phyloP scores from a whole-genome alignment of 2,113 vertebrate genomes.

The Jaculus jaculus region DNA sequence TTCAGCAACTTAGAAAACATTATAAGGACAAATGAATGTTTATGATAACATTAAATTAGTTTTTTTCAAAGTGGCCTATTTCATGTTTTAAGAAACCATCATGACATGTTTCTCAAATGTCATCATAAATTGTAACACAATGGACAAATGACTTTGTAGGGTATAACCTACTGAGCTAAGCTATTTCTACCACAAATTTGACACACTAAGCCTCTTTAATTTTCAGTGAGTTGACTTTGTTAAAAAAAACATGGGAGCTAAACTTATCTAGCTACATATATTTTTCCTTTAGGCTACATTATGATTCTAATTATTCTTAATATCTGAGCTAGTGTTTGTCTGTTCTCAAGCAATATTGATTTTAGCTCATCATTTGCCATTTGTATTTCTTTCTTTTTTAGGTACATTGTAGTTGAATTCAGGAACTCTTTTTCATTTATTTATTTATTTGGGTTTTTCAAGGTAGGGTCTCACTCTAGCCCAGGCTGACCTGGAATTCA shows the following conservation, averaged over 20 bases:
- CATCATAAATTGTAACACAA: background rate
- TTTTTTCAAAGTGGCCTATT: background rate
- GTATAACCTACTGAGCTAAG: background rate
- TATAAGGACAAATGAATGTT: background rate
- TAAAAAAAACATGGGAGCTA: background rate
- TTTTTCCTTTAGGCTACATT: slow-evolving; percentile 5
- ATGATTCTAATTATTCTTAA: slow-evolving; percentile 51
- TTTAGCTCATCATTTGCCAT: background rate
- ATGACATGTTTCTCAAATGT: background rate
- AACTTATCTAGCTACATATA: background rate
- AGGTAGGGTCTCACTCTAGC: too few species aligned
- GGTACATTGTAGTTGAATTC: too few species aligned
- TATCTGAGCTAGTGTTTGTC: background rate
- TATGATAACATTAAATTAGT: background rate
- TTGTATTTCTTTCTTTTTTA: slow-evolving; percentile 41
- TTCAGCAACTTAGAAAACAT: background rate
- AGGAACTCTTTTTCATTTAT: too few species aligned
- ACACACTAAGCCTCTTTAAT: background rate
- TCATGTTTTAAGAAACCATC: background rate
- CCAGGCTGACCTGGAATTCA: too few species aligned
- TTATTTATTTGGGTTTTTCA: too few species aligned
- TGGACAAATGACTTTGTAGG: background rate
- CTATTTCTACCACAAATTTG: background rate
- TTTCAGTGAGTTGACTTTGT: background rate
- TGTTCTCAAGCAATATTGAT: slow-evolving; percentile 14